Conservation (phyloP, 2,113 vertebrate genomes). For the Rhinoptilus africanus region DNA sequence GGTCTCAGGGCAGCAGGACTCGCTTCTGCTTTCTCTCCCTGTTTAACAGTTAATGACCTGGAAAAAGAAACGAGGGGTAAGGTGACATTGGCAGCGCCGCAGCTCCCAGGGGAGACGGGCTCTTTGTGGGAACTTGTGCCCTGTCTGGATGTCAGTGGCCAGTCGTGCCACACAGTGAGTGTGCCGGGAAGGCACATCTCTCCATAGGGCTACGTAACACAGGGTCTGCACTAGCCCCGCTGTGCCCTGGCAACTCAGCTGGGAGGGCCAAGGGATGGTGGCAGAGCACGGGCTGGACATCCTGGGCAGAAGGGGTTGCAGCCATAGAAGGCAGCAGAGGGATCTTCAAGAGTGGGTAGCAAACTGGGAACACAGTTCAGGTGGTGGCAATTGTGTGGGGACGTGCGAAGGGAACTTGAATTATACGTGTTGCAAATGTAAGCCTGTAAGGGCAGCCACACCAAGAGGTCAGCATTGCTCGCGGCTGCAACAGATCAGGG, state of each 20-base stretch:
- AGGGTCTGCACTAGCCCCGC: neutral
- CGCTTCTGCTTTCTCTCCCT: slow-evolving; percentile 10
- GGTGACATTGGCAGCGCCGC: slow-evolving; percentile 18
- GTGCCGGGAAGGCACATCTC: fast-evolving
- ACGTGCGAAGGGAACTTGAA: neutral
- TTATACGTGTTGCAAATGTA: neutral
- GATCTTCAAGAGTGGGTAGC: neutral
- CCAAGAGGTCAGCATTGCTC: neutral
- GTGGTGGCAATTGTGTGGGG: neutral
- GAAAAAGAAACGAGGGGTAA: slow-evolving; percentile 32
- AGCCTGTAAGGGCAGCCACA: neutral
- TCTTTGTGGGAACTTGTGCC: neutral
- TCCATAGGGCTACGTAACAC: neutral
- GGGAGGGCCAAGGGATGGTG: neutral
- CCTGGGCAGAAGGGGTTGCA: neutral
- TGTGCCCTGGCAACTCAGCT: neutral
- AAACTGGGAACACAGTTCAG: neutral
- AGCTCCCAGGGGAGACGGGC: fast-evolving
- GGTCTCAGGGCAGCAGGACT: neutral
- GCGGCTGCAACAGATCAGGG: neutral
- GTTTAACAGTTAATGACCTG: slow-evolving; percentile 64
- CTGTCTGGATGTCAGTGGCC: neutral
- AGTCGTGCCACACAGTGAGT: fast-evolving
- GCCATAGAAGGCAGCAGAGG: neutral
- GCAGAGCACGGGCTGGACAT: neutral